Evolutionary conservation across 2,113 vertebrate genomes (phyloP).

Genomic region (Geococcyx californianus): DNA sequence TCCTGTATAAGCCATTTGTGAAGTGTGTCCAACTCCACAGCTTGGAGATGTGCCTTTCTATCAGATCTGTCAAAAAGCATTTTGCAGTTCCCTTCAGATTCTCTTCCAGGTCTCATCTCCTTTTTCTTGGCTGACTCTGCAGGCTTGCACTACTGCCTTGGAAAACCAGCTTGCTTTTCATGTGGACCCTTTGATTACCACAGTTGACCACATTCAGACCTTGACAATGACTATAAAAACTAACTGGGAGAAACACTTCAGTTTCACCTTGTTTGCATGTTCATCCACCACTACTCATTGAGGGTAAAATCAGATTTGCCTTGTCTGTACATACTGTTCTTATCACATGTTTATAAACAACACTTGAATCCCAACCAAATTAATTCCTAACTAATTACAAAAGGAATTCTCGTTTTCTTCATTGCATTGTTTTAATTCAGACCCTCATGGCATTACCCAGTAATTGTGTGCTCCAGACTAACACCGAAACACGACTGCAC

Average conservation of each 20-base stretch:
- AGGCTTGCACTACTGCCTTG: neutral
- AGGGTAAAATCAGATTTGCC: neutral
- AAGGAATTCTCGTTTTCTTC: neutral
- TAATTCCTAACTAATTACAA: neutral
- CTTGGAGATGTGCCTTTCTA: constrained; percentile 5
- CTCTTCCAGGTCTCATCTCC: neutral
- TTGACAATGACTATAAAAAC: neutral
- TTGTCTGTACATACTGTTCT: neutral
- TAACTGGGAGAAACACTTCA: neutral
- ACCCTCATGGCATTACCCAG: neutral
- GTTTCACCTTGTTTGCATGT: neutral
- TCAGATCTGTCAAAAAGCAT: neutral
- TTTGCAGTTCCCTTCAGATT: neutral
- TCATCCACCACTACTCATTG: neutral
- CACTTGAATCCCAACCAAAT: neutral
- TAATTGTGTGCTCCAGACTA: neutral
- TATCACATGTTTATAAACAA: neutral
- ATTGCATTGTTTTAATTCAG: neutral
- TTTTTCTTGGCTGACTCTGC: neutral
- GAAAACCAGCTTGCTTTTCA: neutral
- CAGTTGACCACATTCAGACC: neutral
- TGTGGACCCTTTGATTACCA: neutral
- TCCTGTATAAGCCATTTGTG: neutral
- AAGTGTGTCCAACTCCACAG: neutral
- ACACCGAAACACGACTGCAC: fast-evolving